phyloP scores from a whole-genome alignment of 2,888 invertebrate genomes.

The Drosophila pseudotalamancana region DNA sequence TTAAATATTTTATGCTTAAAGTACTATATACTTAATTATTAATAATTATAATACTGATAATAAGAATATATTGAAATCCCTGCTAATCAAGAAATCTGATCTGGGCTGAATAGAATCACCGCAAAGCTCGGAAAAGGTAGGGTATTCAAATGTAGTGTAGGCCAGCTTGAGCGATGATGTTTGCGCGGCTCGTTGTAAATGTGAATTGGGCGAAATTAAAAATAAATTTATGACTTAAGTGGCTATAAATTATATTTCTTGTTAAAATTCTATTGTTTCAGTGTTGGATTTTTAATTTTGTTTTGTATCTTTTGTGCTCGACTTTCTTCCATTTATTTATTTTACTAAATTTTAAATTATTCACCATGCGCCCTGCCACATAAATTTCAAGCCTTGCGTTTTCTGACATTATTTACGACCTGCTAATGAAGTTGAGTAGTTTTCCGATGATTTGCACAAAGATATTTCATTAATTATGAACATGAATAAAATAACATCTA shows the following conservation, averaged over 20 bases:
- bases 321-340: constrained; percentile 63
- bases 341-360: constrained; percentile 47
- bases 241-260: constrained; percentile 81
- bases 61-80: no score
- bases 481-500: constrained; percentile 24
- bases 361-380: constrained; percentile 38
- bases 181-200: constrained; percentile 64
- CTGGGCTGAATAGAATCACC: no score
- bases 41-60: no score
- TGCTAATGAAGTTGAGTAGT: constrained; percentile 55
- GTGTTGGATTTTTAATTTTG: constrained; percentile 44
- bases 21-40: no score
- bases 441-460: constrained; percentile 50
- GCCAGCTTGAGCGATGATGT: constrained; percentile 38
- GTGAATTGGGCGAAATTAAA: constrained; percentile 81
- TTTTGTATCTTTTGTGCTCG: constrained; percentile 43
- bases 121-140: background rate
- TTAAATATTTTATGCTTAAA: no score
- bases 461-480: constrained; percentile 47
- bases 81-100: no score
- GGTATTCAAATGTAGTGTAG: constrained; percentile 29
- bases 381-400: constrained; percentile 48
- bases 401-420: constrained; percentile 59
- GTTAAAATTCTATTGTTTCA: constrained; percentile 80
- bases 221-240: constrained; percentile 83